Evolutionary conservation across 2,113 vertebrate genomes (phyloP).

Genomic region (Pteruthius melanotis): DNA sequence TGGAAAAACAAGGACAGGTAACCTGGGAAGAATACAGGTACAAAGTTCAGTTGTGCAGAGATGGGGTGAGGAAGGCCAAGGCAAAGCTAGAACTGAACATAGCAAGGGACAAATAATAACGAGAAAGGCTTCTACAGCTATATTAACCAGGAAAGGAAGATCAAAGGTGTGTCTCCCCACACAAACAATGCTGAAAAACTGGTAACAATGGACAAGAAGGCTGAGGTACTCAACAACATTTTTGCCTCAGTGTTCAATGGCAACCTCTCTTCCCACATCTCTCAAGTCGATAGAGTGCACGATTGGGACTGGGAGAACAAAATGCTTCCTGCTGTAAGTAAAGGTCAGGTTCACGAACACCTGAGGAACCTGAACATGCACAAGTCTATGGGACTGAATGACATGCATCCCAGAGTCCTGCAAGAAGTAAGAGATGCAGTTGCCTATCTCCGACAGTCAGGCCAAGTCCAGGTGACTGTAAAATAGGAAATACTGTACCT

Average conservation of each 20-base stretch:
- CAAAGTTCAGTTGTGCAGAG: background rate
- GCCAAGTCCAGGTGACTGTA: background rate
- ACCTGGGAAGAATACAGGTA: background rate
- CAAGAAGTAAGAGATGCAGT: background rate
- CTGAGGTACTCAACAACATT: background rate
- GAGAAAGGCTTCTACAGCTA: background rate
- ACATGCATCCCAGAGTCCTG: background rate
- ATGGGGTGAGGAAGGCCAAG: background rate
- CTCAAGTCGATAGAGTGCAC: background rate
- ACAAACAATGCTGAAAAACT: background rate
- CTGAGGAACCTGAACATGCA: background rate
- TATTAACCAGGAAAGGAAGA: background rate
- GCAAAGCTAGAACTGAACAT: background rate
- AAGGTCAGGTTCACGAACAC: background rate
- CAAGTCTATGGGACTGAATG: background rate
- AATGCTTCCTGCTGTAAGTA: background rate
- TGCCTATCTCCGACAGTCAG: background rate
- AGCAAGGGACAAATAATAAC: background rate
- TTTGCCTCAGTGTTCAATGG: background rate
- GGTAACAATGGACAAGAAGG: background rate
- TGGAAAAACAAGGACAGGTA: background rate
- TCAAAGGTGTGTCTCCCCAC: background rate
- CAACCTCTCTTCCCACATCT: background rate
- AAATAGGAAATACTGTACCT: background rate
- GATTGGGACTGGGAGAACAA: background rate